phyloP scores from a whole-genome alignment of 1,140 invertebrate genomes.

The Megalopta genalis region DNA sequence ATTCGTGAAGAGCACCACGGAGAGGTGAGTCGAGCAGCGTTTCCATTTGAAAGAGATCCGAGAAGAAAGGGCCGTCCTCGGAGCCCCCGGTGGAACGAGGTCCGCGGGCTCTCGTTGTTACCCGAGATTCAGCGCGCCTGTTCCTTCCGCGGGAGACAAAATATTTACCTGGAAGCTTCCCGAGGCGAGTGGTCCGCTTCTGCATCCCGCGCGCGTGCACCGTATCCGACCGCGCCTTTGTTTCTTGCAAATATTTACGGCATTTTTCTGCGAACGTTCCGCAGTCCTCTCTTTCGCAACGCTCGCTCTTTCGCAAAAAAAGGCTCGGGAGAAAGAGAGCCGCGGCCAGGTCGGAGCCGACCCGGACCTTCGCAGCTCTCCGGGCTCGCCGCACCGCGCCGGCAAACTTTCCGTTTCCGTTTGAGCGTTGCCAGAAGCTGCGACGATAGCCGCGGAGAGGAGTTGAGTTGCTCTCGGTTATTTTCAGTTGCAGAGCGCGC shows the following conservation, averaged over 20 bases:
- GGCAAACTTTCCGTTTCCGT: background rate
- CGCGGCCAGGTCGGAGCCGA: too few species aligned
- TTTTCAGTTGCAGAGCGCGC: background rate
- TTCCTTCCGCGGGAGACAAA: background rate
- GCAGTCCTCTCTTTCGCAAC: background rate
- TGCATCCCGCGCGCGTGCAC: background rate
- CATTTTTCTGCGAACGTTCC: conserved; percentile 11
- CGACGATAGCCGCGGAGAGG: background rate
- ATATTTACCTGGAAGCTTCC: conserved; percentile 19
- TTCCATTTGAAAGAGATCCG: background rate
- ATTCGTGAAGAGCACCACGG: conserved; percentile 91
- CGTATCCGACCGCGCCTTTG: background rate
- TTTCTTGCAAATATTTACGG: conserved; percentile 33
- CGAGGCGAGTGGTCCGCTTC: background rate
- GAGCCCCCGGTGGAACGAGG: too few species aligned
- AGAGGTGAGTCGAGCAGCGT: conserved; percentile 82
- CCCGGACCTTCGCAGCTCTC: too few species aligned
- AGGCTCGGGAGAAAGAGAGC: too few species aligned
- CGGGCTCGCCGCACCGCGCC: background rate
- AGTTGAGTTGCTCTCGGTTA: background rate
- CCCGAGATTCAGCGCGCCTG: background rate
- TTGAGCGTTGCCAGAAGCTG: background rate
- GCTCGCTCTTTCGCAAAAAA: background rate
- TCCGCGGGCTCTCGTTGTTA: background rate
- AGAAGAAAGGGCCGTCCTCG: background rate